These are phyloP conservation scores for Entomyzon cyanotis DNA, from an alignment of 2,113 vertebrate species.

Conservation along the genomic window DNA sequence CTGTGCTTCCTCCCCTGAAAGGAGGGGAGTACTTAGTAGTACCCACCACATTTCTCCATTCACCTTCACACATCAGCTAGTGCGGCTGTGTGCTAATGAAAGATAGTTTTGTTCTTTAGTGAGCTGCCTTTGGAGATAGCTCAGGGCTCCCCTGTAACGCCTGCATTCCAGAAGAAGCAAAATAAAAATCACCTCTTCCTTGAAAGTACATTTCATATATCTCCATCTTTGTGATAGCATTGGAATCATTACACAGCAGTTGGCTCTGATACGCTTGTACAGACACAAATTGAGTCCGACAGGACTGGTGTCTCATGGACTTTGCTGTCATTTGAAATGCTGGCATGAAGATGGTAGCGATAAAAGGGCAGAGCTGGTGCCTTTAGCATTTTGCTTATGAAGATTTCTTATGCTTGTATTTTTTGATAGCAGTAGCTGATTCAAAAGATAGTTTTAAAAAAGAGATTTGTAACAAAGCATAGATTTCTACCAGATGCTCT, in stretches of 20 bases:
- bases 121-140: slow-evolving; percentile 3
- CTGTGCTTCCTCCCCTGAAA: background rate
- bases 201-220: slow-evolving; percentile 36
- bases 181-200: slow-evolving; percentile 7
- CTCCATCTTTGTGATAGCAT: slow-evolving; percentile 47
- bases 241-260: slow-evolving; percentile 74
- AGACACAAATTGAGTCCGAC: slow-evolving; percentile 82
- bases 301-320: slow-evolving; percentile 82
- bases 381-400: slow-evolving; percentile 25
- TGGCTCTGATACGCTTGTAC: slow-evolving; percentile 76
- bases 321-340: slow-evolving; percentile 81
- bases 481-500: slow-evolving; percentile 35
- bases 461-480: background rate
- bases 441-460: slow-evolving; percentile 26
- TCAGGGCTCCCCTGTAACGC: background rate
- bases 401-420: slow-evolving; percentile 41
- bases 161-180: background rate
- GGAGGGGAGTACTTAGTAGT: background rate
- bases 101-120: background rate
- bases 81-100: background rate
- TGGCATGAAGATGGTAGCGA: slow-evolving; percentile 69
- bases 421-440: slow-evolving; percentile 27
- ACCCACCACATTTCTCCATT: background rate
- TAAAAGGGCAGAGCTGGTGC: slow-evolving; percentile 25
- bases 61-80: background rate